phyloP scores from a whole-genome alignment of 2,888 invertebrate genomes.

The Lamellibrachia columna region DNA sequence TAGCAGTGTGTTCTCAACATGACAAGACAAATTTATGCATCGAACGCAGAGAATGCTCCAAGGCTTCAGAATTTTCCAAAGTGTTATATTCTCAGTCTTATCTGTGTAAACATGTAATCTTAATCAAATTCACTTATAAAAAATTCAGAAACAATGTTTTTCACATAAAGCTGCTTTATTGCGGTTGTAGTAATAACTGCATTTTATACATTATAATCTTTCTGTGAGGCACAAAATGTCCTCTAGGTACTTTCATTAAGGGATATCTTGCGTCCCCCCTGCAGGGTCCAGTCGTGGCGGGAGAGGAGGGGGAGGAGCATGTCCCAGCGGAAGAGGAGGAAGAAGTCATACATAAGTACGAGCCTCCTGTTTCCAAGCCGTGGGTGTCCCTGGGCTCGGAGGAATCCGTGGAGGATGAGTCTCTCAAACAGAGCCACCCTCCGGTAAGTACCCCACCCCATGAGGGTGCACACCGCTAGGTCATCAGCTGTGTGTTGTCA shows the following conservation, averaged over 20 bases:
- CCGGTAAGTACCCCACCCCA: constrained; percentile 44
- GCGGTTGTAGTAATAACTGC: not conserved
- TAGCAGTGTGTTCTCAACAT: not conserved
- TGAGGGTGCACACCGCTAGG: too few relatives aligned
- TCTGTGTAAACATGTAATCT: not conserved
- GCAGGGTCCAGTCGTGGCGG: constrained; percentile 43
- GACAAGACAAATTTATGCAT: not conserved
- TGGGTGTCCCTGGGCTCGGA: constrained; percentile 65
- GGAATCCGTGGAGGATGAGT: constrained; percentile 61
- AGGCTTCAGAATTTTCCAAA: not conserved
- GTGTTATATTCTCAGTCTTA: not conserved
- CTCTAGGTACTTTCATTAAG: not conserved
- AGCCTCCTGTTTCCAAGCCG: constrained; percentile 62
- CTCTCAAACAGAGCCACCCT: constrained; percentile 50
- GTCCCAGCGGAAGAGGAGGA: constrained; percentile 46
- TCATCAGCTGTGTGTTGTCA: too few relatives aligned
- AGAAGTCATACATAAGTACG: constrained; percentile 53
- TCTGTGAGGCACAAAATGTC: not conserved
- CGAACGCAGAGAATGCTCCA: not conserved
- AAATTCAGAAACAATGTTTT: not conserved
- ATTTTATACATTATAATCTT: too few relatives aligned
- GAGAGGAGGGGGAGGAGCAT: constrained; percentile 39
- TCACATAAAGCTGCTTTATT: not conserved
- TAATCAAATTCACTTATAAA: not conserved
- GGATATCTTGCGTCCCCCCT: not conserved